Conservation (phyloP, 2,888 invertebrate species). For the Caenorhabditis wallacei region DNA sequence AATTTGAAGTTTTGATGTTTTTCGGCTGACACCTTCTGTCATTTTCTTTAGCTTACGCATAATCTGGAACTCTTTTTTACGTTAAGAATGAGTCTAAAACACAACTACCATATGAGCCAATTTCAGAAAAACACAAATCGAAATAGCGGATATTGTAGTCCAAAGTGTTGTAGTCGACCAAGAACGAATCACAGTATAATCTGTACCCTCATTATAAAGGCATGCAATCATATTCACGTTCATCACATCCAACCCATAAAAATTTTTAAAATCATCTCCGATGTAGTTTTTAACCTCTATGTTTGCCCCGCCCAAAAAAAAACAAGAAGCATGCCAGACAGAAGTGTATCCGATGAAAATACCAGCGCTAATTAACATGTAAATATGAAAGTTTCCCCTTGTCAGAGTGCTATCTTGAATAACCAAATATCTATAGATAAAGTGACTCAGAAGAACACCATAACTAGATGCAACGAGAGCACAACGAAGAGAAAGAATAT, state of each 20-base stretch:
- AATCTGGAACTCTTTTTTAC: slow-evolving; percentile 7
- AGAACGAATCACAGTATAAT: background rate
- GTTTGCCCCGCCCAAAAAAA: background rate
- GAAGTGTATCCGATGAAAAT: background rate
- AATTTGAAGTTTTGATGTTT: slow-evolving; percentile 27
- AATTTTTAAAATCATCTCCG: background rate
- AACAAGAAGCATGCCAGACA: slow-evolving; percentile 15
- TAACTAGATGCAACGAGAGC: slow-evolving; percentile 22
- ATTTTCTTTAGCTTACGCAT: slow-evolving; percentile 17
- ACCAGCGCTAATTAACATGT: background rate
- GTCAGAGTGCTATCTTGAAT: background rate
- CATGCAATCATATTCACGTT: slow-evolving; percentile 15
- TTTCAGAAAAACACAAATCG: background rate
- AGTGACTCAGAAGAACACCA: slow-evolving; percentile 36
- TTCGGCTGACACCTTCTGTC: background rate
- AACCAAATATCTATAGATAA: slow-evolving; percentile 35
- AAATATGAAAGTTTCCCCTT: background rate
- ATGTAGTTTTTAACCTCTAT: background rate
- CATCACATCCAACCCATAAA: slow-evolving; percentile 1
- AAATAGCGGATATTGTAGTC: slow-evolving; percentile 2
- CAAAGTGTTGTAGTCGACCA: slow-evolving; percentile 5
- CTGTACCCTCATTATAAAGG: slow-evolving; percentile 14
- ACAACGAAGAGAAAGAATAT: slow-evolving; percentile 22
- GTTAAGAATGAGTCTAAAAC: background rate
- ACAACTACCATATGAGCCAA: slow-evolving; percentile 11